A percentile compares a stretch with the other conserved stretches of the same genome.
Evolutionary conservation across 1,140 invertebrate species (phyloP).

Genomic region (Ceratosolen fusciceps): DNA sequence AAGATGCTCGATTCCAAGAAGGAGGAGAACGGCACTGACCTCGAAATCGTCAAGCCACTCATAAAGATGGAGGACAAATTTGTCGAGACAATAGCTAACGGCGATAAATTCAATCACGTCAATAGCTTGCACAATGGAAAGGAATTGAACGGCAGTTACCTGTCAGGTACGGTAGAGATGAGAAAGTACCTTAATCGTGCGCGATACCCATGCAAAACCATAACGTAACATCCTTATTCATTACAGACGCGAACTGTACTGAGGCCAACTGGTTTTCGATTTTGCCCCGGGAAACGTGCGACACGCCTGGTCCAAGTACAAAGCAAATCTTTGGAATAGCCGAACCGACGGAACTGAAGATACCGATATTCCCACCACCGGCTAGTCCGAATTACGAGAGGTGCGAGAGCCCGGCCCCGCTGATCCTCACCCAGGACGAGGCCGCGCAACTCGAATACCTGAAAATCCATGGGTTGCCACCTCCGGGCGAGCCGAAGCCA

Average conservation of each 20-base stretch:
- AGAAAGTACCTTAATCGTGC: no score
- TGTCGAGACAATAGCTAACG: constrained; percentile 64
- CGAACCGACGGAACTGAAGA: constrained; percentile 74
- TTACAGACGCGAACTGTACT: constrained; percentile 40
- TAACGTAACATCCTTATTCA: not conserved
- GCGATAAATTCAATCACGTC: constrained; percentile 68
- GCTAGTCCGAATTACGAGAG: constrained; percentile 76
- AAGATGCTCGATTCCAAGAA: constrained; percentile 61
- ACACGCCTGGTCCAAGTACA: constrained; percentile 70
- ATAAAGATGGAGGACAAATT: constrained; percentile 65
- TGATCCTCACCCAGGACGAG: constrained; percentile 84
- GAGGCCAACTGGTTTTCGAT: constrained; percentile 77
- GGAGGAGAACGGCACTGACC: constrained; percentile 55
- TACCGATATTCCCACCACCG: constrained; percentile 76
- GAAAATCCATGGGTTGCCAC: constrained; percentile 80
- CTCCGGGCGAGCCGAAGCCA: constrained; percentile 77
- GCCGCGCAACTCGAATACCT: constrained; percentile 80
- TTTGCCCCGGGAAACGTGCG: constrained; percentile 77
- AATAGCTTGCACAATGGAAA: constrained; percentile 69
- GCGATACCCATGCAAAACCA: no score
- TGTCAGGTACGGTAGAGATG: constrained; percentile 57
- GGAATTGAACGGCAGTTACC: constrained; percentile 68
- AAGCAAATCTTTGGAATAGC: constrained; percentile 70
- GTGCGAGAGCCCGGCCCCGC: constrained; percentile 82
- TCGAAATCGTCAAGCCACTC: constrained; percentile 53